Evolutionary conservation across 30 jellyfish, hydroid and myxozoan genomes (phyloP).

Genomic region (Pelagia noctiluca): DNA sequence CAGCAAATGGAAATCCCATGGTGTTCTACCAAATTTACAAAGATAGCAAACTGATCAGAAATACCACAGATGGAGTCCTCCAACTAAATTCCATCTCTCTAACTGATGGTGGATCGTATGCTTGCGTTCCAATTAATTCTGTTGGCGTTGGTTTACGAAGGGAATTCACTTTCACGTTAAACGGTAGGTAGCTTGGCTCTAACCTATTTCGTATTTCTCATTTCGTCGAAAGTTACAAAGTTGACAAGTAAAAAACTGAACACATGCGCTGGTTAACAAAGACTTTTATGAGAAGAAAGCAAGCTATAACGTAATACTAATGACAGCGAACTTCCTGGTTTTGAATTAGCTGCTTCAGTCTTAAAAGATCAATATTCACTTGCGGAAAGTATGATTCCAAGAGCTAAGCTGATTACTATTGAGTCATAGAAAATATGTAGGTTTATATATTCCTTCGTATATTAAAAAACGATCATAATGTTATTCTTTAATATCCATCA

Average conservation of each 20-base stretch:
- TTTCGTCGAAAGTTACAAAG: not conserved
- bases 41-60: constrained; percentile 33
- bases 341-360: not conserved
- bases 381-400: no score
- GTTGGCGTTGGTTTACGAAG: constrained; percentile 64
- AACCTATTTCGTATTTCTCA: not conserved
- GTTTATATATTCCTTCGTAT: no score
- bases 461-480: no score
- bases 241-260: no score
- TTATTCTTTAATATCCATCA: no score
- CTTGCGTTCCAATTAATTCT: constrained; percentile 65
- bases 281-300: not conserved
- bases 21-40: constrained; percentile 58
- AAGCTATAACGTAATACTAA: not conserved
- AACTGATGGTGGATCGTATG: constrained; percentile 52
- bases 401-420: no score
- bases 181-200: constrained; percentile 26
- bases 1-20: constrained; percentile 59
- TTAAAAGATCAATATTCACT: no score
- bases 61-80: constrained; percentile 48
- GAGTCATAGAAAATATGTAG: no score
- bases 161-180: constrained; percentile 19
- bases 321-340: not conserved
- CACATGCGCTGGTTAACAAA: no score
- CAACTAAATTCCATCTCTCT: constrained; percentile 11